Conservation (phyloP, 2,113 vertebrate species). For the Corythornis vintsioides region DNA sequence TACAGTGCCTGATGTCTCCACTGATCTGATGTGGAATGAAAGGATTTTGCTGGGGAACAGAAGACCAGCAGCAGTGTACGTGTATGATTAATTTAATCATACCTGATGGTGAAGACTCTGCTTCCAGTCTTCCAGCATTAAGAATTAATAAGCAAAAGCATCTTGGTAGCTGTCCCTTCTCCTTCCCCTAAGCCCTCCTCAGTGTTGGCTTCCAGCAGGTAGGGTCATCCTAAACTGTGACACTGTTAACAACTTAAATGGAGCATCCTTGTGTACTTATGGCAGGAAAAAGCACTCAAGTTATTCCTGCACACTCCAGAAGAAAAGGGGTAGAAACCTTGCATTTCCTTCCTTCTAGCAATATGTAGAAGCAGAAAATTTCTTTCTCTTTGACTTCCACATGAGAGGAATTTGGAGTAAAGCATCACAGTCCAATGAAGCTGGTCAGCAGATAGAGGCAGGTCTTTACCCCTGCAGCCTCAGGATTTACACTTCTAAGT, state of each 20-base stretch:
- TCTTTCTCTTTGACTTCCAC: background rate
- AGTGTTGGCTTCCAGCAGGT: background rate
- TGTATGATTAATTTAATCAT: background rate
- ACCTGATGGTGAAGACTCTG: background rate
- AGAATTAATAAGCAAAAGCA: background rate
- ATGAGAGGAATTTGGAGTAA: background rate
- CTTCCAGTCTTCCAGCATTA: background rate
- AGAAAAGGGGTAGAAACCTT: background rate
- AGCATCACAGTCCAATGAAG: background rate
- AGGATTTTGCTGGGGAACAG: background rate
- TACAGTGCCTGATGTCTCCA: background rate
- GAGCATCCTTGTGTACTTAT: fast-evolving
- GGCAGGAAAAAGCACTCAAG: background rate
- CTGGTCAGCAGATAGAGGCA: background rate
- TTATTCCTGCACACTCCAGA: background rate
- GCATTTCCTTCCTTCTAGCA: background rate
- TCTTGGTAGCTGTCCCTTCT: background rate
- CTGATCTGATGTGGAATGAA: background rate
- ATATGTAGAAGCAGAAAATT: background rate
- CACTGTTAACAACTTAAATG: background rate
- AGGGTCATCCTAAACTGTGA: background rate
- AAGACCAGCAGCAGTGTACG: background rate
- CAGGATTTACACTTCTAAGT: background rate
- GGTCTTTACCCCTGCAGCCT: background rate
- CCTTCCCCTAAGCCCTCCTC: background rate